phyloP scores from a whole-genome alignment of 2,113 vertebrate genomes.

The Crypturellus undulatus region DNA sequence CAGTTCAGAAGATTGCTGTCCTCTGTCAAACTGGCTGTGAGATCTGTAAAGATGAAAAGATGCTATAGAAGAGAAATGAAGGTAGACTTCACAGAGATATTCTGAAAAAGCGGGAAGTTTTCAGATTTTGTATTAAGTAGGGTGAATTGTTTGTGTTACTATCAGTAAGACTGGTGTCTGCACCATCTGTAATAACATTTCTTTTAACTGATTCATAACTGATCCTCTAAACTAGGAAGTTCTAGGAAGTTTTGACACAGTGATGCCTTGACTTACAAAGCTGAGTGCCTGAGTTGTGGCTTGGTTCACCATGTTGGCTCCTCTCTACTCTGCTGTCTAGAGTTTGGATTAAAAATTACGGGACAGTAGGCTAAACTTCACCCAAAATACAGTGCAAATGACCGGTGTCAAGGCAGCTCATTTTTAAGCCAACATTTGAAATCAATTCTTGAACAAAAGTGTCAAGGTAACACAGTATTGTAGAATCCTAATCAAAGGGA shows the following conservation, averaged over 20 bases:
- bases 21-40: accelerated
- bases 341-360: not conserved
- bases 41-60: not conserved
- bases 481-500: not conserved
- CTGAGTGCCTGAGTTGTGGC: not conserved
- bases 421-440: not conserved
- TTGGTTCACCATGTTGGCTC: not conserved
- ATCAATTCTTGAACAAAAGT: not conserved
- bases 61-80: not conserved
- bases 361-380: not conserved
- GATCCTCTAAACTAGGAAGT: not conserved
- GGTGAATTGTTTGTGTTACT: not conserved
- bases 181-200: not conserved
- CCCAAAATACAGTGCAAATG: accelerated
- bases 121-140: not conserved
- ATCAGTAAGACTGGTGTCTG: not conserved
- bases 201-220: not conserved
- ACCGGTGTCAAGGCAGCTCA: accelerated
- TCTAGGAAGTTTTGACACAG: not conserved
- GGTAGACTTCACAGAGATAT: not conserved
- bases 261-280: not conserved
- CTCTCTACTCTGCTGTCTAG: not conserved
- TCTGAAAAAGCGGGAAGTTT: not conserved
- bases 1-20: not conserved
- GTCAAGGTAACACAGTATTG: accelerated